Conservation (phyloP, 2,113 vertebrate genomes). For the Aldabrachelys gigantea region DNA sequence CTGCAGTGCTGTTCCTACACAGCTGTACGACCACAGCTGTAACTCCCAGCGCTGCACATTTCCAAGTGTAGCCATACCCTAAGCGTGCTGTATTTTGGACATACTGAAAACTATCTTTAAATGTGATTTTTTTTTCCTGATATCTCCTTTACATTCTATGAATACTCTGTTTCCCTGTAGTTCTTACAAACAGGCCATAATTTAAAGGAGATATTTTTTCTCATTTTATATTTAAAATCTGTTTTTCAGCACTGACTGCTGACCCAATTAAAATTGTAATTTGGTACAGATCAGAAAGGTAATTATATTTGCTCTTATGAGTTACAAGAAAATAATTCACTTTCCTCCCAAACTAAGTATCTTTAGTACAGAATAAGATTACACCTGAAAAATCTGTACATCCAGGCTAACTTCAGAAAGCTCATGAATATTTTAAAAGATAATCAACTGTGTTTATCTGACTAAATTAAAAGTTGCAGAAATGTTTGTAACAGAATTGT, state of each 20-base stretch:
- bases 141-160: background rate
- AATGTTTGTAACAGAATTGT: background rate
- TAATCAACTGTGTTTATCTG: background rate
- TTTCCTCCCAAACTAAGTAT: background rate
- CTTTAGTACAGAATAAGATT: background rate
- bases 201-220: background rate
- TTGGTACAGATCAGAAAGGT: background rate
- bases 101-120: background rate
- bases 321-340: background rate
- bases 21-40: too few species aligned
- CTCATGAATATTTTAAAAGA: background rate
- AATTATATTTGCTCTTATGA: background rate
- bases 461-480: background rate
- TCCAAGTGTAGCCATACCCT: background rate
- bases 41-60: too few species aligned
- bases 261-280: background rate
- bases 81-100: background rate
- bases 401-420: background rate
- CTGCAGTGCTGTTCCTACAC: too few species aligned
- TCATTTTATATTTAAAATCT: background rate
- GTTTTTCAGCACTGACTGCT: background rate
- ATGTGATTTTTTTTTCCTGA: too few species aligned
- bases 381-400: background rate
- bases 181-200: background rate
- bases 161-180: background rate